Percentiles rank a stretch among this genome's conserved stretches.
These are phyloP conservation scores for Phymorhynchus buccinoides DNA, from an alignment of 1,140 invertebrate genomes.

Conservation along the genomic window DNA sequence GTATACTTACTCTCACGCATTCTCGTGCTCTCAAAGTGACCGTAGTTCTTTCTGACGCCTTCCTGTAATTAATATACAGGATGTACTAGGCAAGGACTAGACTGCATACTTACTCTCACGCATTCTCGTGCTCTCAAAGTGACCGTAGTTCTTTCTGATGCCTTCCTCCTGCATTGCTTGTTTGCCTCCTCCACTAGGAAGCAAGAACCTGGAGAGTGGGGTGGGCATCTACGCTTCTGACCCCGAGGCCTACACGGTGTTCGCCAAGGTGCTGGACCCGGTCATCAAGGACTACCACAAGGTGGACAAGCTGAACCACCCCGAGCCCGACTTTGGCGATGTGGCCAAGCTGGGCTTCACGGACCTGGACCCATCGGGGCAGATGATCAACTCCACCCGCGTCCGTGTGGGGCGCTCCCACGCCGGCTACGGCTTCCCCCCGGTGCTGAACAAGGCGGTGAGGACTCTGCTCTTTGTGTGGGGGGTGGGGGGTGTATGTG, in stretches of 20 bases:
- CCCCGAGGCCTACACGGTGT: constrained; percentile 66
- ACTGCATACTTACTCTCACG: too few species aligned
- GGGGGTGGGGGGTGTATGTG: neutral
- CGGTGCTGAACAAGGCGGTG: constrained; percentile 84
- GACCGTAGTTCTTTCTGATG: too few species aligned
- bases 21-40: too few species aligned
- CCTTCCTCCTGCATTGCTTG: neutral
- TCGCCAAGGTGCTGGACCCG: constrained; percentile 62
- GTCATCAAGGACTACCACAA: constrained; percentile 70
- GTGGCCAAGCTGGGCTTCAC: constrained; percentile 60
- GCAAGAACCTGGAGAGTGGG: constrained; percentile 59
- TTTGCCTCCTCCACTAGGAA: constrained; percentile 45
- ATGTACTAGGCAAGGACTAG: too few species aligned
- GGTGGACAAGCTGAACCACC: constrained; percentile 79
- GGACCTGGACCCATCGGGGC: constrained; percentile 62
- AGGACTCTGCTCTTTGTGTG: too few species aligned
- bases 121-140: too few species aligned
- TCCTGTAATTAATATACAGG: too few species aligned
- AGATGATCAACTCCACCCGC: constrained; percentile 78
- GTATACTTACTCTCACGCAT: too few species aligned
- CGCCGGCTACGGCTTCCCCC: constrained; percentile 61
- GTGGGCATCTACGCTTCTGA: constrained; percentile 65
- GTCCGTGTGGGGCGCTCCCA: constrained; percentile 68
- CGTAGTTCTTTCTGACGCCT: too few species aligned
- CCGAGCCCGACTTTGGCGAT: constrained; percentile 78